Evolutionary conservation across 1,140 invertebrate genomes (phyloP), one percentile per base, ranked within the genome.

Genomic region (Lethocerus indicus): DNA sequence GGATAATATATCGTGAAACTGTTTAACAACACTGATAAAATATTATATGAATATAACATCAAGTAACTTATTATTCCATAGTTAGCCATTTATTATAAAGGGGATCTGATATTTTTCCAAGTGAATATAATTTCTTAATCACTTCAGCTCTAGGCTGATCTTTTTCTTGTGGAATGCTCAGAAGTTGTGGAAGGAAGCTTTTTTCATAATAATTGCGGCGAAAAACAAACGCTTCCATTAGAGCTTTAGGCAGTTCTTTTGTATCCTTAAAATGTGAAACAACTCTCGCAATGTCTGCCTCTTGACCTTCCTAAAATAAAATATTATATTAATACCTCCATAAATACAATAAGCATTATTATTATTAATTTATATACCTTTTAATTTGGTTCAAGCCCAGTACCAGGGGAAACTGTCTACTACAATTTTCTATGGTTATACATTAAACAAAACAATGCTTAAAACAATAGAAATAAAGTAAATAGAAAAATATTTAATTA

Each of bases 141-240:
- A 56, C 24, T 32, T 45, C 24, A 16, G 27, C 47, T 47, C 54
- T 39, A 1, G 45, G 42, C 9, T 13, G 13, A 52, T 54, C 43
- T 2, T 23, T 23, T n/a, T 27, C 29, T 25, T 40, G 27, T 39
- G 36, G 18, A 20, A 35, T 47, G 18, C 29, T 36, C 9, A 56
- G 23, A 5, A 56, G 42, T 18, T 47, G 39, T 29, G 46, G 37
- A n/a, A 56, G 42, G 37, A 56, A 56, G 5, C 52, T 46, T 50
- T 50, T 51, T 36, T 56, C 53, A 52, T 50, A 56, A 41, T 52
- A 56, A 39, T 54, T 52, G 29, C 41, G 46, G 27, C 55, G 44
- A 36, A 56, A 56, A 26, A 56, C 55, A 39, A 47, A 52, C 6
- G 55, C 55, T 50, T 56, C 55, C 7, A 56, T 24, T 20, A 56